A percentile compares a stretch with the other conserved stretches of the same genome.
Conservation (phyloP, 2,888 invertebrate species). For the Cactoblastis cactorum region DNA sequence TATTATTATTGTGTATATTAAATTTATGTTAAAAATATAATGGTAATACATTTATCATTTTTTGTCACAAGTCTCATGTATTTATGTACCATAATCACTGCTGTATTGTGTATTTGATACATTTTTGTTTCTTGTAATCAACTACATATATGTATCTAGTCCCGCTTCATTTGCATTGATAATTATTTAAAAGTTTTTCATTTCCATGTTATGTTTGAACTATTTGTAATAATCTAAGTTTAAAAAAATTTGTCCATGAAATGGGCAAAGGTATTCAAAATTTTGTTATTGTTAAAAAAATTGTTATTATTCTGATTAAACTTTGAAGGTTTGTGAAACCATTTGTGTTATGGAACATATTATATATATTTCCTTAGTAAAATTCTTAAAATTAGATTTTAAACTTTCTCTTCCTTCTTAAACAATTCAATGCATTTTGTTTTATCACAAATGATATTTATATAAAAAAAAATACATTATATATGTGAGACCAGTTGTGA, state of each 20-base stretch:
- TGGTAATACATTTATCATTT: too few species aligned
- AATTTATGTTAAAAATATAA: too few species aligned
- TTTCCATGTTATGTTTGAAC: background rate
- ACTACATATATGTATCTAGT: background rate
- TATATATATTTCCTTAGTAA: background rate
- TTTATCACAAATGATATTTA: too few species aligned
- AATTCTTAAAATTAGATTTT: background rate
- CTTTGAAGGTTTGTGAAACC: conserved; percentile 14
- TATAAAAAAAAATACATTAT: too few species aligned
- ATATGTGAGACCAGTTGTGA: too few species aligned
- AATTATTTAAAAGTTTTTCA: background rate
- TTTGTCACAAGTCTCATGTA: too few species aligned
- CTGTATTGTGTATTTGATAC: background rate
- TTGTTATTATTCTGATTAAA: background rate
- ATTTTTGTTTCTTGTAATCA: background rate
- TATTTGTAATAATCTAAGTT: too few species aligned
- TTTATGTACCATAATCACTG: too few species aligned
- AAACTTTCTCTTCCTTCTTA: background rate
- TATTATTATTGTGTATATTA: too few species aligned
- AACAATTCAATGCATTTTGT: background rate
- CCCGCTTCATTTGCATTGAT: background rate
- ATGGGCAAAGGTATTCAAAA: background rate
- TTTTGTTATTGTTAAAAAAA: conserved; percentile 7
- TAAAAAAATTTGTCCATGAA: background rate
- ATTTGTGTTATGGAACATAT: background rate